phyloP scores from a whole-genome alignment of 2,113 vertebrate genomes.

The Dermatemys mawii region DNA sequence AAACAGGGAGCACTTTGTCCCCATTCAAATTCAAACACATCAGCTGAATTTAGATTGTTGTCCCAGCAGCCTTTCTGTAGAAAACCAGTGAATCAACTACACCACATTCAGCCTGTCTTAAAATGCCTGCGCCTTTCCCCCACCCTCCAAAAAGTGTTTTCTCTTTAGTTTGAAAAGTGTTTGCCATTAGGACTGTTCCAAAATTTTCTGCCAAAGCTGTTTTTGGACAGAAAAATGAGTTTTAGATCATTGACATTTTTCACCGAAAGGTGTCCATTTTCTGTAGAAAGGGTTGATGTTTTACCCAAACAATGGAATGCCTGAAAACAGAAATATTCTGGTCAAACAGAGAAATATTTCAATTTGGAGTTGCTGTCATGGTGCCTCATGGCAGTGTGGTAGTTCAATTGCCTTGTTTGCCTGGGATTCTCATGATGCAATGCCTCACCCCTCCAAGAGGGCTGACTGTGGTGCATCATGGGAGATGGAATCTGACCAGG shows the following conservation, averaged over 20 bases:
- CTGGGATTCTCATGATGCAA: background rate
- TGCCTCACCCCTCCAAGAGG: background rate
- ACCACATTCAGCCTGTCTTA: background rate
- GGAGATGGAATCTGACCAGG: background rate
- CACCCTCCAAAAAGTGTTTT: background rate
- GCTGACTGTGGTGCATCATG: background rate
- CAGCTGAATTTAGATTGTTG: background rate
- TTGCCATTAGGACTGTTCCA: background rate
- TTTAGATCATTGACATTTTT: background rate
- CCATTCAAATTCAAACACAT: background rate
- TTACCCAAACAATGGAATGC: background rate
- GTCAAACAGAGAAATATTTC: background rate
- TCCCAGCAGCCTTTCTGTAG: background rate
- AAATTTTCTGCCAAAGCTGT: background rate
- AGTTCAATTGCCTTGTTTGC: background rate
- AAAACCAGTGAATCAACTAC: background rate
- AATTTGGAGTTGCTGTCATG: background rate
- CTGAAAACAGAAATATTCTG: background rate
- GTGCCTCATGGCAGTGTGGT: background rate
- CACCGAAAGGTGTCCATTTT: background rate
- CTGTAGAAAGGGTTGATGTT: background rate
- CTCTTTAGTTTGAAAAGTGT: background rate
- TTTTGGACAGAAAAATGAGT: background rate
- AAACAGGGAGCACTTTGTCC: background rate
- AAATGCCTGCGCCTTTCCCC: background rate